phyloP scores from a whole-genome alignment of 2,113 vertebrate species.

The Otis tarda region DNA sequence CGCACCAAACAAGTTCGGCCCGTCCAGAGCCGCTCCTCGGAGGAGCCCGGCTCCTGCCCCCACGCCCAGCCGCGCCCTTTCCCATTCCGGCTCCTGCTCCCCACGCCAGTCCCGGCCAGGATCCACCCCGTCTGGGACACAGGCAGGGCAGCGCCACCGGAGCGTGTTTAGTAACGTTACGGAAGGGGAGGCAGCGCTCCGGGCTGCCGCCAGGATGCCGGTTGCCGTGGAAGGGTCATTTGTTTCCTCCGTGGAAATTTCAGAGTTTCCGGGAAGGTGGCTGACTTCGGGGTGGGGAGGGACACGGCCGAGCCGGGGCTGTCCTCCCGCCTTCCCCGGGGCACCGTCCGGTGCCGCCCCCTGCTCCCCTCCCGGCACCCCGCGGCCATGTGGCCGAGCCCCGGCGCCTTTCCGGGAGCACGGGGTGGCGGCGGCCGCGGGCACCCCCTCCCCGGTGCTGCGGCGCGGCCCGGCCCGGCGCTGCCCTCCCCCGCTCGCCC shows the following conservation, averaged over 20 bases:
- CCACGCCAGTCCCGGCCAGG: background rate
- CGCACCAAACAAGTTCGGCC: background rate
- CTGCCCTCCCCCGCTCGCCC: too few species aligned
- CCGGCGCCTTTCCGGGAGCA: background rate
- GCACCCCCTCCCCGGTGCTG: too few species aligned
- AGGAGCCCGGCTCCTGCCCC: background rate
- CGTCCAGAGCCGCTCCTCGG: background rate
- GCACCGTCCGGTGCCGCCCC: background rate
- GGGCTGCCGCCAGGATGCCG: background rate
- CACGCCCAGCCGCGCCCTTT: background rate
- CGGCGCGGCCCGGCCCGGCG: too few species aligned
- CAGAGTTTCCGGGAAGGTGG: constrained; percentile 24
- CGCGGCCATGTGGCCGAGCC: background rate
- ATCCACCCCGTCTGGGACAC: background rate
- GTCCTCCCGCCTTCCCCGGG: background rate
- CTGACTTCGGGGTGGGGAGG: background rate
- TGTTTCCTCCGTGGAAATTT: background rate
- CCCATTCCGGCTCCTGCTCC: background rate
- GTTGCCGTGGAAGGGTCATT: background rate
- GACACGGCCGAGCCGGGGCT: background rate
- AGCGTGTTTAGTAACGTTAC: background rate
- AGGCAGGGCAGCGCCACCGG: background rate
- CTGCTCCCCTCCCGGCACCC: background rate
- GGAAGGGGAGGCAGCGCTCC: background rate
- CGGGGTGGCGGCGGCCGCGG: background rate